Evolutionary conservation across 1,140 invertebrate genomes (phyloP), one percentile per base, ranked within the genome.

Genomic region (Zaprionus africanus): DNA sequence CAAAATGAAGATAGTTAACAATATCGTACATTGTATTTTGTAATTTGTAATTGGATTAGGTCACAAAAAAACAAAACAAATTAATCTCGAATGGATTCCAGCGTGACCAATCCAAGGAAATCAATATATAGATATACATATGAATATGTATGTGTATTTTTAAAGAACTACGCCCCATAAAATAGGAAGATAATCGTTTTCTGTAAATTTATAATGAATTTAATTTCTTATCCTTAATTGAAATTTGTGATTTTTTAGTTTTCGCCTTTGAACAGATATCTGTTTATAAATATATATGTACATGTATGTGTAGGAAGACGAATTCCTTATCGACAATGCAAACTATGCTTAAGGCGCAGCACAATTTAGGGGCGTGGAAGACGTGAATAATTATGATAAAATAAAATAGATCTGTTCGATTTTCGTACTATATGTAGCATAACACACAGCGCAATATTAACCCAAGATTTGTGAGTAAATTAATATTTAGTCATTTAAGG

Each of bases 381-480:
- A 31, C 58, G 41, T 61, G 7, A 26, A 66, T 24, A 34, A 54
- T 51, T 24, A 51, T 46, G 17, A 17, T 38, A 43, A 49, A 66
- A 46, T 51, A 19, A 74, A 57, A 72, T 58, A 69, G 57, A 82
- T 76, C 58, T 81, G 64, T 81, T 81, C 67, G 49, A 64, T 72
- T 51, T 51, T 72, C 31, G 51, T 73, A 57, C 34, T 51, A 51
- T 46, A n/a, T 24, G 46, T 70, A 86, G 70, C 63, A 71, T 82
- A 79, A 82, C 59, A 84, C 76, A 77, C 64, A 90, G 86, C 82
- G 86, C 85, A 90, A 90, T 90, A 90, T 90, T 85, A 85, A 90
- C 66, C 85, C 78, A 88, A 90, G 69, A 90, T 82, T 88, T 81
- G 81, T 90, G 85, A 88, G 78, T 81, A 88, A 79, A 85, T 77